A percentile compares a stretch with the other conserved stretches of the same genome.
phyloP scores from a whole-genome alignment of 1,140 invertebrate genomes.

The Danaus melanippus region DNA sequence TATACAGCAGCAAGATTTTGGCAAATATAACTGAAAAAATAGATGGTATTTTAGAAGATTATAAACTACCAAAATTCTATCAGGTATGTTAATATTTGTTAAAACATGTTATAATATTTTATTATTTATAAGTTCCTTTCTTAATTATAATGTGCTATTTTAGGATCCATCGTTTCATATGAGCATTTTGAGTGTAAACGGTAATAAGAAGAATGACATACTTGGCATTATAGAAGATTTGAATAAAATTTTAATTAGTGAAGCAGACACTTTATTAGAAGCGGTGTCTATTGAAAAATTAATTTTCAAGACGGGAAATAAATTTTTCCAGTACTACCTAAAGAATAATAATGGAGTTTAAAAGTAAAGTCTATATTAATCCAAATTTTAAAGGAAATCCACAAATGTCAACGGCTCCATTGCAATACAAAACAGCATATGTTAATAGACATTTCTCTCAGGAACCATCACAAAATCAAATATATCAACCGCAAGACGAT shows the following conservation, averaged over 20 bases:
- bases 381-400: slow-evolving; percentile 46
- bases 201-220: slow-evolving; percentile 71
- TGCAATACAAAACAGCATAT: slow-evolving; percentile 13
- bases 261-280: slow-evolving; percentile 26
- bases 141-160: slow-evolving; percentile 32
- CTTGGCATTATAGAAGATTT: slow-evolving; percentile 34
- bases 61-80: slow-evolving; percentile 73
- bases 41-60: slow-evolving; percentile 77
- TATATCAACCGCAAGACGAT: background rate
- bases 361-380: slow-evolving; percentile 51
- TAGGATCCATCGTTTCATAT: slow-evolving; percentile 81
- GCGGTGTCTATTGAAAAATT: slow-evolving; percentile 35
- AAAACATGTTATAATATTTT: slow-evolving; percentile 1
- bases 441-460: slow-evolving; percentile 17
- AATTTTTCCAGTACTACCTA: slow-evolving; percentile 44
- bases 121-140: background rate
- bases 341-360: slow-evolving; percentile 26
- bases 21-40: slow-evolving; percentile 70
- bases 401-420: background rate
- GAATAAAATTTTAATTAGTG: slow-evolving; percentile 33
- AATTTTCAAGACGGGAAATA: slow-evolving; percentile 55
- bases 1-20: slow-evolving; percentile 68
- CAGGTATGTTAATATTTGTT: slow-evolving; percentile 24
- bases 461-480: background rate
- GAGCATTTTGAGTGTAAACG: slow-evolving; percentile 78